These are phyloP conservation scores for Drosophila buzzatii DNA, from an alignment of 2,888 invertebrate genomes.

Conservation along the genomic window DNA sequence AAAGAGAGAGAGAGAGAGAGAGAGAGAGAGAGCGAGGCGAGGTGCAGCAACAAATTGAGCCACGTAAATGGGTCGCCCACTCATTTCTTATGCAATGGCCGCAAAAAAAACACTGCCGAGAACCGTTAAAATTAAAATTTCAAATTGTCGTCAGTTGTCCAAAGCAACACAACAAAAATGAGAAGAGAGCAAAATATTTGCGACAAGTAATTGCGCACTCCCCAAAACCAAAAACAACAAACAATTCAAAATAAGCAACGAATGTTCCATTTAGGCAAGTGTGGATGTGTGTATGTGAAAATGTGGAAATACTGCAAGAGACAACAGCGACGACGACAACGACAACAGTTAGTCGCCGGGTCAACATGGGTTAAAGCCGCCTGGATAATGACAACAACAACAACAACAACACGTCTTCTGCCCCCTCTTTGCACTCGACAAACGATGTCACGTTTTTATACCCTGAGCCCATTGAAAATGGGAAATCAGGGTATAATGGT, in stretches of 20 bases:
- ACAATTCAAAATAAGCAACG: conserved; percentile 16
- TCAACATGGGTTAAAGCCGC: conserved; percentile 72
- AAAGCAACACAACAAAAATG: conserved; percentile 15
- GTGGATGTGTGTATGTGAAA: conserved; percentile 32
- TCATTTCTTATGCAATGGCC: conserved; percentile 31
- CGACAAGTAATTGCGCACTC: conserved; percentile 40
- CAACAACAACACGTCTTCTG: conserved; percentile 29
- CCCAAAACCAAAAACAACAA: conserved; percentile 14
- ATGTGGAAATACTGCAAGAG: conserved; percentile 52
- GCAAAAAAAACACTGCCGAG: conserved; percentile 20
- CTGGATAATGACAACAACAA: conserved; percentile 60
- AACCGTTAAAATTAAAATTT: conserved; percentile 51
- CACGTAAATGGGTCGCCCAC: conserved; percentile 20
- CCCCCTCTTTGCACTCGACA: conserved; percentile 2
- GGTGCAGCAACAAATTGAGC: conserved; percentile 11
- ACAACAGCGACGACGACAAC: conserved; percentile 17
- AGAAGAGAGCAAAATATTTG: conserved; percentile 15
- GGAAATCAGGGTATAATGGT: no score
- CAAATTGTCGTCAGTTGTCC: conserved; percentile 36
- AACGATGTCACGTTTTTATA: conserved; percentile 52
- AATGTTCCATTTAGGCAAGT: conserved; percentile 50
- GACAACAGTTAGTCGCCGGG: conserved; percentile 57
- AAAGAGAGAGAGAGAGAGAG: not conserved
- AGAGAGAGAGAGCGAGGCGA: not conserved
- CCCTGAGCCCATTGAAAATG: no score